These are phyloP conservation scores for Phataginus tetradactyla DNA, from an alignment of 2,797 vertebrate genomes.

Conservation along the genomic window DNA sequence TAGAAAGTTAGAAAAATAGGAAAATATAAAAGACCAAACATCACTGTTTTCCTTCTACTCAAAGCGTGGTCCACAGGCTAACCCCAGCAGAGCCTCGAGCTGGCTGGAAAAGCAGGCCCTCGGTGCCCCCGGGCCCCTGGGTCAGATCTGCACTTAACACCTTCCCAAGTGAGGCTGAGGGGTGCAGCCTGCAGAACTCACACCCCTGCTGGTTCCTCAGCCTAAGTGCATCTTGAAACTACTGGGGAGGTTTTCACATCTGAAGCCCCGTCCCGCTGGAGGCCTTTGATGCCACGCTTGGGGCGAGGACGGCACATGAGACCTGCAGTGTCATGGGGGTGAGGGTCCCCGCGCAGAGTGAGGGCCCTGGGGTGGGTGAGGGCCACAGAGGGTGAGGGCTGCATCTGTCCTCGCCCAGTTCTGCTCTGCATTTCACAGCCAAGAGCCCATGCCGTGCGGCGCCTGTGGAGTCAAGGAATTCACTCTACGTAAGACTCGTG, in stretches of 20 bases:
- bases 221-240: too few relatives aligned
- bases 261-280: too few relatives aligned
- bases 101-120: background rate
- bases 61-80: background rate
- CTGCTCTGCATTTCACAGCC: background rate
- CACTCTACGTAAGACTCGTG: fast-evolving
- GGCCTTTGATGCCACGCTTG: too few relatives aligned
- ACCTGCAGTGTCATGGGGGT: too few relatives aligned
- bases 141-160: background rate
- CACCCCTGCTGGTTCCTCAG: too few relatives aligned
- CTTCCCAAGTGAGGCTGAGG: background rate
- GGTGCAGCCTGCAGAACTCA: background rate
- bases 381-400: background rate
- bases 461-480: background rate
- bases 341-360: too few relatives aligned
- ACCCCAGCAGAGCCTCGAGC: too few relatives aligned
- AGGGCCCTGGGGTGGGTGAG: too few relatives aligned
- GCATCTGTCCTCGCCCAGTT: background rate
- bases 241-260: too few relatives aligned
- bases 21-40: background rate
- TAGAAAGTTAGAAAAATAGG: background rate
- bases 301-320: too few relatives aligned
- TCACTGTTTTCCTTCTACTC: background rate
- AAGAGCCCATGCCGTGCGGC: fast-evolving
- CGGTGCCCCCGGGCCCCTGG: fast-evolving